These are phyloP conservation scores for Pegoplata infirma DNA, from an alignment of 2,888 invertebrate species.

Conservation along the genomic window DNA sequence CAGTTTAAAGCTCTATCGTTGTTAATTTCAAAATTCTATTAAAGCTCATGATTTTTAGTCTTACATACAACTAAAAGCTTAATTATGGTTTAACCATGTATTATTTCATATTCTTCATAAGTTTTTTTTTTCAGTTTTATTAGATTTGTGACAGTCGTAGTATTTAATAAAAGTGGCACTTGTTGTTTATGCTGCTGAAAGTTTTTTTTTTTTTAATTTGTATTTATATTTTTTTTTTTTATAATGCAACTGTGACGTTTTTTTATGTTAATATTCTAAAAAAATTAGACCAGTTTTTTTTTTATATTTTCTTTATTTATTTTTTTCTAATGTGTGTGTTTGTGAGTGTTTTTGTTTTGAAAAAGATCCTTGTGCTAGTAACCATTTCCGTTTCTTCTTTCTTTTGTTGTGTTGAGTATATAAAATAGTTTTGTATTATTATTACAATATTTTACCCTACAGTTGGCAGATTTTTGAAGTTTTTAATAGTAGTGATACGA, in stretches of 20 bases:
- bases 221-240: not conserved
- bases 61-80: too few relatives aligned
- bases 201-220: conserved; percentile 4
- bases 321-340: conserved; percentile 1
- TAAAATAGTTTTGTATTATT: not conserved
- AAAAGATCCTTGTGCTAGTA: conserved; percentile 54
- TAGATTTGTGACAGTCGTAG: too few relatives aligned
- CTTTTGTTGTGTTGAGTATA: conserved; percentile 3
- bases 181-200: conserved; percentile 26
- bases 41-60: too few relatives aligned
- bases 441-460: too few relatives aligned
- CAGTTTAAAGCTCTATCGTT: too few relatives aligned
- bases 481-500: too few relatives aligned
- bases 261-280: not conserved
- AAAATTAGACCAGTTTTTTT: not conserved
- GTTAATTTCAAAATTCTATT: too few relatives aligned
- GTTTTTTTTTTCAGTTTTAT: too few relatives aligned
- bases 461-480: too few relatives aligned
- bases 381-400: conserved; percentile 48
- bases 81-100: too few relatives aligned
- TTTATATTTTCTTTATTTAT: conserved; percentile 1
- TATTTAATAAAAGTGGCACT: too few relatives aligned
- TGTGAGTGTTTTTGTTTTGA: conserved; percentile 4
- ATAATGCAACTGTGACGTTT: conserved; percentile 34
- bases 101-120: too few relatives aligned